phyloP scores from a whole-genome alignment of 2,797 vertebrate species.

The Mycteria americana region DNA sequence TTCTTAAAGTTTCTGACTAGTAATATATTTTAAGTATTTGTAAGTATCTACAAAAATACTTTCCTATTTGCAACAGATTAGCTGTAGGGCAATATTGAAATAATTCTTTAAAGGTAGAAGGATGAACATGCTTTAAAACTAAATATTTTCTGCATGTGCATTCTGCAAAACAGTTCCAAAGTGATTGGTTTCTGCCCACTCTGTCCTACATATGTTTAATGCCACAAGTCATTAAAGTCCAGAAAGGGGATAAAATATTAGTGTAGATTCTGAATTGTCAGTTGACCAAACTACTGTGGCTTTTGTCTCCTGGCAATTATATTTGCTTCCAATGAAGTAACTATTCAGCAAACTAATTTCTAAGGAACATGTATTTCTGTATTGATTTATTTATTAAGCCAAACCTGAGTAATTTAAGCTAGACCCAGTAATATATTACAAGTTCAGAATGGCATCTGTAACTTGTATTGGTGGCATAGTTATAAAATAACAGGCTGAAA shows the following conservation, averaged over 20 bases:
- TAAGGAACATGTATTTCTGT: not conserved
- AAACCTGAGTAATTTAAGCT: not conserved
- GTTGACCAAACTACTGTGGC: not conserved
- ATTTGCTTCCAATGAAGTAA: not conserved
- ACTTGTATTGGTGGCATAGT: not conserved
- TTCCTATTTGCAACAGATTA: not conserved
- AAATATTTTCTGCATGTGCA: not conserved
- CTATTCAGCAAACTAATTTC: not conserved
- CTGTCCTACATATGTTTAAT: not conserved
- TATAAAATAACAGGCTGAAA: not conserved
- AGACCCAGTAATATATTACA: not conserved
- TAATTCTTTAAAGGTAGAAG: not conserved
- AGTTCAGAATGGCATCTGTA: not conserved
- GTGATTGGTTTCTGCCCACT: not conserved
- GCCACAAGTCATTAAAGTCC: not conserved
- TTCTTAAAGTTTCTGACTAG: not conserved
- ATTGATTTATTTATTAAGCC: not conserved
- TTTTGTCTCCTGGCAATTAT: not conserved
- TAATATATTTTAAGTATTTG: not conserved
- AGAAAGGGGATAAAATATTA: not conserved
- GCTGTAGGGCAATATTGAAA: not conserved
- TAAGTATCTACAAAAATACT: not conserved
- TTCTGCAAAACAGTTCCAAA: not conserved
- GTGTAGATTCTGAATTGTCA: not conserved
- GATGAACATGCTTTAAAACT: not conserved